Conservation (phyloP, 2,113 vertebrate genomes). For the Oceanites oceanicus region DNA sequence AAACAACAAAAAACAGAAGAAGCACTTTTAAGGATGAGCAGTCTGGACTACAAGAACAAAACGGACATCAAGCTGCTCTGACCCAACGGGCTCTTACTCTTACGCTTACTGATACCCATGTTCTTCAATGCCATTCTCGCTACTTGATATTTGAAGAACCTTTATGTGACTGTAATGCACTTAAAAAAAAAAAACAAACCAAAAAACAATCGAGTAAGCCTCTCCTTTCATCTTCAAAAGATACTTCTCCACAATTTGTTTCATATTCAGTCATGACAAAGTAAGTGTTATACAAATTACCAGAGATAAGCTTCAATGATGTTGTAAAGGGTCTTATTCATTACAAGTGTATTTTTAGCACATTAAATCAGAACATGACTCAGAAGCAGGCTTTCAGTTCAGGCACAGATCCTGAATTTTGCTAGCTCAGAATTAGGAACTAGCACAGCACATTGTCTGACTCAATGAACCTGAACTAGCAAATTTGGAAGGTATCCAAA, state of each 20-base stretch:
- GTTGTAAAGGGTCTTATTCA: conserved; percentile 12
- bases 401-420: conserved; percentile 6
- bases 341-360: conserved; percentile 44
- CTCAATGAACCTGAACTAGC: conserved; percentile 23
- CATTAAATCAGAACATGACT: conserved; percentile 36
- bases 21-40: not conserved
- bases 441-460: conserved; percentile 1
- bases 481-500: conserved; percentile 45
- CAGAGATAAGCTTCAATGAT: conserved; percentile 31
- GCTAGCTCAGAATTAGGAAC: not conserved
- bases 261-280: not conserved
- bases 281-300: not conserved
- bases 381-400: conserved; percentile 15
- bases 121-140: not conserved
- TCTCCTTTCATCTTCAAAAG: not conserved
- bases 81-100: not conserved
- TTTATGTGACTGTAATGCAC: not conserved
- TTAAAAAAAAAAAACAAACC: not conserved
- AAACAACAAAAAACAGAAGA: not conserved
- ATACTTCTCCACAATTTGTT: not conserved
- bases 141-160: not conserved
- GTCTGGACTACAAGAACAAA: not conserved
- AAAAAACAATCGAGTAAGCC: not conserved
- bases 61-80: not conserved
- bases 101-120: not conserved